Evolutionary conservation across 1,140 invertebrate species (phyloP).

Genomic region (Acyrthosiphon pisum): DNA sequence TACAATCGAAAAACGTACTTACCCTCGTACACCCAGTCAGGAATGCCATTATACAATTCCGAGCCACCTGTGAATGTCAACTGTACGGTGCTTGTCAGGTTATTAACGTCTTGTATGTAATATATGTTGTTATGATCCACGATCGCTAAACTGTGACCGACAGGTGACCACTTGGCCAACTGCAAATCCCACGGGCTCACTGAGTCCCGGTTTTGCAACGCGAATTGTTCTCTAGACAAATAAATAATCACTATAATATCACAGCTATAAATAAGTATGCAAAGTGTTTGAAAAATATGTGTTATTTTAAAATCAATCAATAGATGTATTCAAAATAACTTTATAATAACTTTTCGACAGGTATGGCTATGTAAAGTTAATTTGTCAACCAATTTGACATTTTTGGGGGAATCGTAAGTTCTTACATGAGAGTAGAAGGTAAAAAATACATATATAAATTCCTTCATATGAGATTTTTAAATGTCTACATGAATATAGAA

Average conservation of each 20-base stretch:
- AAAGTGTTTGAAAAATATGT: neutral
- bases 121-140: conserved; percentile 85
- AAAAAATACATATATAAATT: too few relatives aligned
- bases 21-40: conserved; percentile 86
- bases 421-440: too few relatives aligned
- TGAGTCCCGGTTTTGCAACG: conserved; percentile 63
- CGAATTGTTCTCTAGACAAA: conserved; percentile 57
- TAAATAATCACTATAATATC: neutral
- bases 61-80: conserved; percentile 59
- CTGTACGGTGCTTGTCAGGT: conserved; percentile 63
- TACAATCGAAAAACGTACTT: conserved; percentile 39
- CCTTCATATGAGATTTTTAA: too few relatives aligned
- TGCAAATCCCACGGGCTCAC: conserved; percentile 60
- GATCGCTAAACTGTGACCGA: conserved; percentile 75
- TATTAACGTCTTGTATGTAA: conserved; percentile 67
- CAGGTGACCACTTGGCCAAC: conserved; percentile 71
- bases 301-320: neutral
- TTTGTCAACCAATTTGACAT: too few relatives aligned
- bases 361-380: too few relatives aligned
- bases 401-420: too few relatives aligned
- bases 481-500: too few relatives aligned
- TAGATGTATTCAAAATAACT: neutral
- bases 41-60: conserved; percentile 76
- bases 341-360: too few relatives aligned
- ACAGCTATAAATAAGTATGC: neutral